Base-by-base conservation (phyloP, 2,113 vertebrate genomes). In the Pollimyrus isidori region DNA sequence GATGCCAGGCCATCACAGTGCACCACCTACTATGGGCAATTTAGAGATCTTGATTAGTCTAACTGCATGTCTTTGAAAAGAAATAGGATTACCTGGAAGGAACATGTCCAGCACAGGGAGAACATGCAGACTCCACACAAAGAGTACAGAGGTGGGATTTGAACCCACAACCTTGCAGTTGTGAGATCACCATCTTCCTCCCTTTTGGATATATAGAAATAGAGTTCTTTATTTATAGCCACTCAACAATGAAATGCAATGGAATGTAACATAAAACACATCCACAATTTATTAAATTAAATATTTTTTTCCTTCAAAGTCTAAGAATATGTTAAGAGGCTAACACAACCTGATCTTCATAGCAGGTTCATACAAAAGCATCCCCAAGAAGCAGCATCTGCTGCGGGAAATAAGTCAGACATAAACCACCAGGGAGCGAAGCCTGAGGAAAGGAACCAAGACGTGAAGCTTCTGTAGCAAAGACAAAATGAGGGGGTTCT, bases 401-500 rank as follows among this genome's bases (percentile, higher is more conserved):
- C 50, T 42, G 35, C 17, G 73, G 50, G 42, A 88, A 88, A 88
- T 53, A 80, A 86, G 76, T 88, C 88, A 80, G 69, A 53, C 45
- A 52, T 53, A 45, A 84, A 84, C 82, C 88, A 80, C 26, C 65
- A 35, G 26, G 26, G 69, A 80, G 30, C 7, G 7, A 73, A 80
- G 52, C 88, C 45, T 88, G 3, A 49, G 65, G 30, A 80, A 82
- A 80, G 46, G 69, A 80, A 88, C 48, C 65, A 53, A 73, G 35
- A 11, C 15, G 23, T 80, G 76, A 42, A 35, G 26, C n/a, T 52
- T 87, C 26, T 49, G 48, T 23, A 48, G 11, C 62, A 53, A 88
- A 80, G 26, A 88, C 11, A 26, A 48, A 53, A 50, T 26, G 39
- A 21, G 26, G 69, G 30, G 26, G 23, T 26, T 73, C 62, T 69